Evolutionary conservation across 2,888 invertebrate species (phyloP).

Genomic region (Drosophila prolongata): DNA sequence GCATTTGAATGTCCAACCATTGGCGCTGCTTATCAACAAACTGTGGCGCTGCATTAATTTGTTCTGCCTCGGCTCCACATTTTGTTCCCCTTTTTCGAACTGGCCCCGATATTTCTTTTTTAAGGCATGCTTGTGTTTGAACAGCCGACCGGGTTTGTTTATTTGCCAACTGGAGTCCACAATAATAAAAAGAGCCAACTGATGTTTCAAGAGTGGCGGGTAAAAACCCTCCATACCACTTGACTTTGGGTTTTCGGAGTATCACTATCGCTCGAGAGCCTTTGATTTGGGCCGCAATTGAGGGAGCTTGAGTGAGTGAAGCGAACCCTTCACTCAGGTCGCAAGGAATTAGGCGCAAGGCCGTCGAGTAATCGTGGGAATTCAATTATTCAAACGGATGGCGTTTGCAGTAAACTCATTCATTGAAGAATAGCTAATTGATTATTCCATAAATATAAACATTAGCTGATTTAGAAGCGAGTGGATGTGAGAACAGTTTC

Average conservation of each 20-base stretch:
- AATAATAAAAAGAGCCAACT: conserved; percentile 12
- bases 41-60: conserved; percentile 72
- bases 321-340: conserved; percentile 1
- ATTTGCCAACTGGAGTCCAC: conserved; percentile 43
- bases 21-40: conserved; percentile 58
- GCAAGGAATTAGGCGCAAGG: conserved; percentile 18
- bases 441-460: background rate
- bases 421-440: background rate
- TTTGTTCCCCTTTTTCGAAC: conserved; percentile 37
- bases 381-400: background rate
- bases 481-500: background rate
- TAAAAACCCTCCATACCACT: conserved; percentile 39
- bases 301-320: background rate
- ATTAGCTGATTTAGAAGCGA: background rate
- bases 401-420: background rate
- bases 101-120: conserved; percentile 44
- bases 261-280: conserved; percentile 10
- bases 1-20: conserved; percentile 21
- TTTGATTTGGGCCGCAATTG: conserved; percentile 8
- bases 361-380: conserved; percentile 15
- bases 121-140: conserved; percentile 57
- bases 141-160: conserved; percentile 65
- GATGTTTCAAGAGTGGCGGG: conserved; percentile 29
- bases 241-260: conserved; percentile 22
- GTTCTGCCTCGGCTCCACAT: conserved; percentile 51